Percentiles rank a stretch among this genome's conserved stretches.
Evolutionary conservation across 2,888 invertebrate genomes (phyloP).

Genomic region (Onchidella celtica): DNA sequence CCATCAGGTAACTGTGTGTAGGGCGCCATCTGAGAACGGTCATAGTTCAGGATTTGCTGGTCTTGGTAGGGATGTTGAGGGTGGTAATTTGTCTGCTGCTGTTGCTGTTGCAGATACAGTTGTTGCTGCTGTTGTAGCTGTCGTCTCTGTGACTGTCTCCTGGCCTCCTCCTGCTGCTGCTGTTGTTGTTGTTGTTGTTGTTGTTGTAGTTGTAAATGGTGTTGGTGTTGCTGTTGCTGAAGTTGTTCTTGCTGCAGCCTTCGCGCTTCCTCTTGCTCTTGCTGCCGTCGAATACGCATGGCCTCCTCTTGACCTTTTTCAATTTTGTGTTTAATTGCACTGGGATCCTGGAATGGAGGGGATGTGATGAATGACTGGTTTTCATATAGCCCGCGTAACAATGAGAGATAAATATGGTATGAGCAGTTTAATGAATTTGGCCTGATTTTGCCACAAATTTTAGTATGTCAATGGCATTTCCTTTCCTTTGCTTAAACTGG

Average conservation of each 20-base stretch:
- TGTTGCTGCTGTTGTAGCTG: constrained; percentile 42
- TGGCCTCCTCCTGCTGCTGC: constrained; percentile 29
- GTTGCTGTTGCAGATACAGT: constrained; percentile 32
- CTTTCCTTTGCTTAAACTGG: too few relatives aligned
- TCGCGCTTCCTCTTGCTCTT: not conserved
- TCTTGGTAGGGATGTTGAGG: constrained; percentile 39
- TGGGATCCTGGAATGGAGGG: not conserved
- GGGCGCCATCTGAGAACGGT: constrained; percentile 2
- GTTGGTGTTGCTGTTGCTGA: constrained; percentile 35
- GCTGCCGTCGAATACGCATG: not conserved
- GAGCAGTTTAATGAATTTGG: too few relatives aligned
- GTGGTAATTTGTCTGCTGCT: constrained; percentile 37
- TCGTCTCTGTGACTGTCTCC: constrained; percentile 36
- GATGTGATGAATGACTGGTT: too few relatives aligned
- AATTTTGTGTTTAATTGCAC: constrained; percentile 2
- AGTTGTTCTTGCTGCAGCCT: not conserved
- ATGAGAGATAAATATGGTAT: too few relatives aligned
- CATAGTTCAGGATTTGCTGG: constrained; percentile 39
- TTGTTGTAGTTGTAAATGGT: constrained; percentile 20
- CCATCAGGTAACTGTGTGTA: constrained; percentile 14
- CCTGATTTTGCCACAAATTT: too few relatives aligned
- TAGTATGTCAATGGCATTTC: too few relatives aligned
- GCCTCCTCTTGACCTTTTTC: constrained; percentile 24
- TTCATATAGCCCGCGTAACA: too few relatives aligned
- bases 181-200: constrained; percentile 29